Conservation (phyloP, 2,888 invertebrate genomes). For the Tethea ocularis region DNA sequence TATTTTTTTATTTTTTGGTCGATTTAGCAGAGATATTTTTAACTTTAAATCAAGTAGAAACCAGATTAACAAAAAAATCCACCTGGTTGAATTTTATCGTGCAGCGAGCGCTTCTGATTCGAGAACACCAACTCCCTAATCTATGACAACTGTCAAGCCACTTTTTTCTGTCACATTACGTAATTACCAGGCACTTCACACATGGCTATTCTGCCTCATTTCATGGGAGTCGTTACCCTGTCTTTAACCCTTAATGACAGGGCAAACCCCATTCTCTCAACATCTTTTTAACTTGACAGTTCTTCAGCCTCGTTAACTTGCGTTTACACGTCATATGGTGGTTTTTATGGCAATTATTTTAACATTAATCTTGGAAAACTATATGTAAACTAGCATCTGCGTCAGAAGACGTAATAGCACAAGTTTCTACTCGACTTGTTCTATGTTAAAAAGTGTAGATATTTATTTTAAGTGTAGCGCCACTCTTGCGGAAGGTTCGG, state of each 20-base stretch:
- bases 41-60: too few relatives aligned
- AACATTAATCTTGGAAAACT: conserved; percentile 52
- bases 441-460: neutral
- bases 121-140: too few relatives aligned
- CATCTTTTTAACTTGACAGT: neutral
- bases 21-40: too few relatives aligned
- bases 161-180: neutral
- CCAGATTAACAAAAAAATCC: too few relatives aligned
- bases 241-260: conserved; percentile 5
- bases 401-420: too few relatives aligned
- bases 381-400: neutral
- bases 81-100: too few relatives aligned
- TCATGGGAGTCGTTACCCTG: neutral
- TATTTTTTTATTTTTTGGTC: too few relatives aligned
- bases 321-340: conserved; percentile 11
- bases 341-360: conserved; percentile 55
- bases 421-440: neutral
- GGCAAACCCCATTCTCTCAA: conserved; percentile 4
- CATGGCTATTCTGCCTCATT: neutral
- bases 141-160: neutral
- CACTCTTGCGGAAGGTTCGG: too few relatives aligned
- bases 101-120: too few relatives aligned
- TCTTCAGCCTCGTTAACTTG: conserved; percentile 28
- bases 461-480: too few relatives aligned
- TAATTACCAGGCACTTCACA: neutral